Evolutionary conservation across 2,113 vertebrate genomes (phyloP), one percentile per base, ranked within the genome.

Genomic region (Ifrita kowaldi): DNA sequence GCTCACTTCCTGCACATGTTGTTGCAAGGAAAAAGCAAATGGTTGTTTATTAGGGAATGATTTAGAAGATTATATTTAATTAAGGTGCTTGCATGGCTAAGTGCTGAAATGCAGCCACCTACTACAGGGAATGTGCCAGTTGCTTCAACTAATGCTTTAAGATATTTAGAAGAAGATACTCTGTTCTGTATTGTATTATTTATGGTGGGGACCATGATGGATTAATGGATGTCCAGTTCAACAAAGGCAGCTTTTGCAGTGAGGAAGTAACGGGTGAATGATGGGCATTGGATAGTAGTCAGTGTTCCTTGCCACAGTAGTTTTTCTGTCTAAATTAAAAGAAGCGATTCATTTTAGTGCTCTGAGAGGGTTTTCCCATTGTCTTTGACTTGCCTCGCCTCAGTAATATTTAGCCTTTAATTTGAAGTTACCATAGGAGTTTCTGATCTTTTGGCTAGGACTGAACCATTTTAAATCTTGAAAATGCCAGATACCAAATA

Each of bases 281-380:
- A 39, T 39, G 7, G 47, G 6, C 18, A n/a, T 53, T n/a, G 6
- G 1, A 11, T 18, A 77, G 42, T 39, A 53, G 49, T 35, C n/a
- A 28, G 20, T 1, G 2, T 78, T 77, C 22, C 18, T 39, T 0
- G 0, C 14, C 7, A 2, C 42, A 63, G 13, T 44, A 52, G n/a
- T 56, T 84, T 60, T 89, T 42, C 59, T 80, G 11, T 62, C n/a
- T 67, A 32, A 70, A 59, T 49, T 46, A 32, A 78, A 87, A 69
- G 27, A 60, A 73, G 4, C 35, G 65, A 3, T 49, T 37, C 4
- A 35, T 82, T 81, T 76, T 47, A 56, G 21, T 49, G 42, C 23
- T 73, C 53, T 62, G n/a, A 33, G n/a, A 50, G 14, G 35, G 3
- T n/a, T 46, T 89, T 73, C 11, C 22, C 15, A 2, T 26, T 92